phyloP scores from a whole-genome alignment of 2,888 invertebrate genomes.

The Agriopis aurantiaria region DNA sequence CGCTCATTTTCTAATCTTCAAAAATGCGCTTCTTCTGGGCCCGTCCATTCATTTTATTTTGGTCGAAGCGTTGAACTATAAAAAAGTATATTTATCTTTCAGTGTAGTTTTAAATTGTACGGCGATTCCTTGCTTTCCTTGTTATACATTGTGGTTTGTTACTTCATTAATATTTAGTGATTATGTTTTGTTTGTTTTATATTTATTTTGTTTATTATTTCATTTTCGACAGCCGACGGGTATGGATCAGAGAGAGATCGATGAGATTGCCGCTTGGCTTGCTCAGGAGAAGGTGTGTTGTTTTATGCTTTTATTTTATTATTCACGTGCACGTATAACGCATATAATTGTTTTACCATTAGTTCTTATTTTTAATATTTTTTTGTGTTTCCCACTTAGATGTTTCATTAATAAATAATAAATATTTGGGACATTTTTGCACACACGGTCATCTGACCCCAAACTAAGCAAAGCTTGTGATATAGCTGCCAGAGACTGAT shows the following conservation, averaged over 20 bases:
- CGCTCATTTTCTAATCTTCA: no score
- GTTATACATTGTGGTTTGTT: background rate
- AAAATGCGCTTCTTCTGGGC: no score
- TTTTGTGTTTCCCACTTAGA: background rate
- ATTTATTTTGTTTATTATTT: constrained; percentile 54
- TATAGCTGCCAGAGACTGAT: no score
- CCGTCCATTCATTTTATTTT: no score
- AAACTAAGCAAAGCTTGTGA: no score
- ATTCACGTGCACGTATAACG: constrained; percentile 8
- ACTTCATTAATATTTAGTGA: background rate
- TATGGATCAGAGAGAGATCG: constrained; percentile 94
- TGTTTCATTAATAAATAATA: no score
- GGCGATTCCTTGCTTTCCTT: background rate
- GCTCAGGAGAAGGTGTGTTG: constrained; percentile 91
- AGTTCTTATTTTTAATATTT: background rate
- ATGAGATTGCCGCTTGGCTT: constrained; percentile 98
- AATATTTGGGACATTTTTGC: no score
- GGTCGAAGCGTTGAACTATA: no score
- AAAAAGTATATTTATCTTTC: background rate
- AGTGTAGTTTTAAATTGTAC: background rate
- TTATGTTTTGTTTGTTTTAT: constrained; percentile 38
- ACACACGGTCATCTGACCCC: no score
- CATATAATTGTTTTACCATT: background rate
- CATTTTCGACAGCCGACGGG: constrained; percentile 74
- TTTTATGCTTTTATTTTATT: constrained; percentile 49